A percentile compares a stretch with the other conserved stretches of the same genome.
Evolutionary conservation across 1,140 invertebrate species (phyloP).

Genomic region (Mactra quadrangularis): DNA sequence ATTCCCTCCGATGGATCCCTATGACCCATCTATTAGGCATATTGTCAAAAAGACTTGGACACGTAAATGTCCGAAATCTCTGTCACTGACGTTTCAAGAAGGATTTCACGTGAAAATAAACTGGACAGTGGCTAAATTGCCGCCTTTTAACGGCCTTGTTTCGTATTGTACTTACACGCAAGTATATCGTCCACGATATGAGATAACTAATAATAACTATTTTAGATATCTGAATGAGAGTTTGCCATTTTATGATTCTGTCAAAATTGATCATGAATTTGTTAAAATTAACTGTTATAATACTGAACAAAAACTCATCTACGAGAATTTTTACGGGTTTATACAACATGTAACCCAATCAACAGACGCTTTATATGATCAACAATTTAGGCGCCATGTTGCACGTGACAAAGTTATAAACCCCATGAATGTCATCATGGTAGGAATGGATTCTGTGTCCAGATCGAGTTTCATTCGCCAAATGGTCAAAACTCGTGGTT

Average conservation of each 20-base stretch:
- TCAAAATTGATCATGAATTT: constrained; percentile 73
- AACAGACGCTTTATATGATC: constrained; percentile 1
- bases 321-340: constrained; percentile 83
- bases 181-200: constrained; percentile 72
- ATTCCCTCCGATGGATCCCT: constrained; percentile 55
- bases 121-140: constrained; percentile 60
- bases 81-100: constrained; percentile 80
- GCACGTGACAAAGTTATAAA: constrained; percentile 66
- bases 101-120: constrained; percentile 74
- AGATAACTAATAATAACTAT: constrained; percentile 58
- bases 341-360: constrained; percentile 78
- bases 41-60: constrained; percentile 39
- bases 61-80: constrained; percentile 84
- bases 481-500: constrained; percentile 89
- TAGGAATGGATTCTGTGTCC: constrained; percentile 95
- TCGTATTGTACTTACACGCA: constrained; percentile 75
- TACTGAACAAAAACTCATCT: constrained; percentile 71
- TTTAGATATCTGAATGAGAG: constrained; percentile 57
- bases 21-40: constrained; percentile 35
- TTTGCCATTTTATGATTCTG: constrained; percentile 58
- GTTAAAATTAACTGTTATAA: constrained; percentile 78
- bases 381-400: constrained; percentile 77
- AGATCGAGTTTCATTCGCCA: constrained; percentile 92
- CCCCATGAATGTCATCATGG: constrained; percentile 87
- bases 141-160: constrained; percentile 71